A percentile compares a stretch with the other conserved stretches of the same genome.
phyloP scores from a whole-genome alignment of 2,113 vertebrate species.

The Ariopsis seemanni region DNA sequence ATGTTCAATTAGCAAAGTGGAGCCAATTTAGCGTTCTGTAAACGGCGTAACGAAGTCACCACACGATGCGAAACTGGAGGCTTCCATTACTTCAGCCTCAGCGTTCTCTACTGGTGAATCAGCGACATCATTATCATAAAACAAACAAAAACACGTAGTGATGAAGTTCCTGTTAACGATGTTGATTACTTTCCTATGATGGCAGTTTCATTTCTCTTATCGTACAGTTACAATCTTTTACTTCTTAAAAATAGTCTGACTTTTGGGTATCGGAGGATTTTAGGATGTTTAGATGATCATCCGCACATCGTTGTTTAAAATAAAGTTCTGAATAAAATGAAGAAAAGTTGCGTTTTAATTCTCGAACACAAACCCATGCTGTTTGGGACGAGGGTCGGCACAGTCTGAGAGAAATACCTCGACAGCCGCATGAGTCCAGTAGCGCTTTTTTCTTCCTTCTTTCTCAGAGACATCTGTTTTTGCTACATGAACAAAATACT shows the following conservation, averaged over 20 bases:
- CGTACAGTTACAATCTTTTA: background rate
- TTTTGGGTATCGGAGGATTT: background rate
- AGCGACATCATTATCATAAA: background rate
- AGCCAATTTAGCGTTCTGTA: background rate
- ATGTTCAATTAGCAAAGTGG: background rate
- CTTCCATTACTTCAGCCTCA: background rate
- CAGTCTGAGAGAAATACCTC: slow-evolving; percentile 60
- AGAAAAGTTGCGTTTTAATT: background rate
- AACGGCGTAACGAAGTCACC: background rate
- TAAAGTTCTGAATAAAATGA: slow-evolving; percentile 6
- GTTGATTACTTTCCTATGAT: background rate
- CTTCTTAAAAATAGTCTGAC: background rate
- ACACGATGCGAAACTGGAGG: background rate
- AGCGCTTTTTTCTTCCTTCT: slow-evolving; percentile 26
- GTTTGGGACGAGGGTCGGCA: background rate
- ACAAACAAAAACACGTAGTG: background rate
- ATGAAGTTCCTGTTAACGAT: background rate
- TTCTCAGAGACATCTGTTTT: slow-evolving; percentile 29
- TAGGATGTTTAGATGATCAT: slow-evolving; percentile 13
- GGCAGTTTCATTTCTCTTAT: background rate
- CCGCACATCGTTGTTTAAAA: too few species aligned
- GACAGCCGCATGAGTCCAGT: slow-evolving; percentile 67
- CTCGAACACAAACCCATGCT: background rate
- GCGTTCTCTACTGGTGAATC: background rate
- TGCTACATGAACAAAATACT: slow-evolving; percentile 14